A percentile compares a stretch with the other conserved stretches of the same genome.
These are phyloP conservation scores for Chelon auratus DNA, from an alignment of 2,797 vertebrate species.

Conservation along the genomic window DNA sequence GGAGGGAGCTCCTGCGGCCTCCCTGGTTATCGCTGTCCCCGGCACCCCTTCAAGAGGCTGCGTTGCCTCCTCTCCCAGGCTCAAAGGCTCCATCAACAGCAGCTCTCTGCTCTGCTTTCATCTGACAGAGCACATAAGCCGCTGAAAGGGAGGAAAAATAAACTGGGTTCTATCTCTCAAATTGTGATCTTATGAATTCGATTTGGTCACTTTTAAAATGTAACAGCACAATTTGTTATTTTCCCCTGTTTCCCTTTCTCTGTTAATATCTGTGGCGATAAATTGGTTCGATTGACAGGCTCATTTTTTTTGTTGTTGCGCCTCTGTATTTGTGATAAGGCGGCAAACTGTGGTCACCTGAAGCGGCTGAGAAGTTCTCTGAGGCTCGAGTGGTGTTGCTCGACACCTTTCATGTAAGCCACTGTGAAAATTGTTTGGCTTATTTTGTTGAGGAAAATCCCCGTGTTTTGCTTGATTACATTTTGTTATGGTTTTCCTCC, in stretches of 20 bases:
- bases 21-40: conserved; percentile 91
- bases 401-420: conserved; percentile 77
- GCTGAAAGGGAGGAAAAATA: conserved; percentile 88
- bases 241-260: conserved; percentile 79
- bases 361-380: conserved; percentile 71
- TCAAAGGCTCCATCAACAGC: conserved; percentile 92
- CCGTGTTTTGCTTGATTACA: conserved; percentile 82
- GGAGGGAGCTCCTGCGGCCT: conserved; percentile 87
- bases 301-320: conserved; percentile 68
- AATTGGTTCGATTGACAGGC: conserved; percentile 83
- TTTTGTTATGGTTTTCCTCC: conserved; percentile 83
- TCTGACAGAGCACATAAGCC: conserved; percentile 96
- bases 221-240: conserved; percentile 86
- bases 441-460: conserved; percentile 79
- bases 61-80: conserved; percentile 85
- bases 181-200: conserved; percentile 96
- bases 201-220: conserved; percentile 93
- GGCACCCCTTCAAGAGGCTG: conserved; percentile 94
- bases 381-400: conserved; percentile 65
- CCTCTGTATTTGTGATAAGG: conserved; percentile 82
- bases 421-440: conserved; percentile 80
- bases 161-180: conserved; percentile 92
- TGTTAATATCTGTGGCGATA: conserved; percentile 84
- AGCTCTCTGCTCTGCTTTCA: conserved; percentile 94
- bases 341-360: conserved; percentile 72